Evolutionary conservation across 2,797 vertebrate genomes (phyloP), one percentile per base, ranked within the genome.

Genomic region (Fratercula arctica): DNA sequence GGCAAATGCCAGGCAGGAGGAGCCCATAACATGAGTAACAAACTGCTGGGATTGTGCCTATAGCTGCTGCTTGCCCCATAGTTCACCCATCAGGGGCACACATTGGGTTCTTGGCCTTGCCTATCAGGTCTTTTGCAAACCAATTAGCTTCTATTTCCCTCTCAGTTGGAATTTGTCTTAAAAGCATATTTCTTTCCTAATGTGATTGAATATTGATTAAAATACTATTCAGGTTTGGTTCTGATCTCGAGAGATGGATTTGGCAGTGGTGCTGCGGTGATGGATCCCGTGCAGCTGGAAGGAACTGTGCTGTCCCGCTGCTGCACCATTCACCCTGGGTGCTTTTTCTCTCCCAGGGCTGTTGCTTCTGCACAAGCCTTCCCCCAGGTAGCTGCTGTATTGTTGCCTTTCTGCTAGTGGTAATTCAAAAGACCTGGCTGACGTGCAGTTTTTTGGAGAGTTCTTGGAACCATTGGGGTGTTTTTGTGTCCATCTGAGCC

Each of bases 231-330:
- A 39, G 3, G 16, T 4, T 50, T 13, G 10, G 26, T n/a, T 69
- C 48, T 43, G 33, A 63, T 29, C 26, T n/a, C 4, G 2, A 46
- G 79, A 77, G 64, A 13, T 60, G 76, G 18, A 5, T 85, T 43
- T 85, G 67, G 16, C 21, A 35, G 45, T 10, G 69, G 5, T 59
- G 68, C 21, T 80, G 43, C 73, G 74, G 82, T 28, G 39, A 10
- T 16, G 37, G 39, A 33, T 37, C 28, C 60, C 2, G 0, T 16
- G 73, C n/a, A 28, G 67, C 67, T 45, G 59, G 28, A 39, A 16
- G 64, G 50, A 56, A 3, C 0, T 0, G 41, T 6, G 16, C 56
- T 82, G 70, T 53, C 21, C 54, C 11, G 26, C 54, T 53, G 45
- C 39, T 51, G 57, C 48, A 20, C 35, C 8, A 0, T 21, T 64